phyloP scores from a whole-genome alignment of 2,113 vertebrate species.

The Alligator sinensis region DNA sequence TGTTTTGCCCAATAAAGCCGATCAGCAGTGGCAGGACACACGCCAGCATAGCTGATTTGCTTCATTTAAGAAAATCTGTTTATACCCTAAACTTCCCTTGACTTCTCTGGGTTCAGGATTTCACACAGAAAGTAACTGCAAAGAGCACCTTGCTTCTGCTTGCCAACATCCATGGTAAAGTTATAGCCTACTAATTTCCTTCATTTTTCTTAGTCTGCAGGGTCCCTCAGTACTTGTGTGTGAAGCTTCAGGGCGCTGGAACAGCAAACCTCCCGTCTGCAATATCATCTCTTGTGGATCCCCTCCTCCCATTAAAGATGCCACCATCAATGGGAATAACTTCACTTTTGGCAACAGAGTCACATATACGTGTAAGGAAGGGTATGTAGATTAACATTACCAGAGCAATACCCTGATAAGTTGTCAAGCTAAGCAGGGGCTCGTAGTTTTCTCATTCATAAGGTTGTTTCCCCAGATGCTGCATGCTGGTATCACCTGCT shows the following conservation, averaged over 20 bases:
- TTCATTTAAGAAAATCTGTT: too few relatives aligned
- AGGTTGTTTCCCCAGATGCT: not conserved
- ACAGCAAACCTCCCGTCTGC: conserved; percentile 85
- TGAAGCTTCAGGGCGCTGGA: conserved; percentile 89
- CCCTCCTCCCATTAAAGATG: conserved; percentile 88
- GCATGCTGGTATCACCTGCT: not conserved
- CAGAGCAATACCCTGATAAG: not conserved
- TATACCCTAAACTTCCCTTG: not conserved
- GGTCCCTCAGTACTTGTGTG: conserved; percentile 87
- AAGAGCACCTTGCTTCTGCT: not conserved
- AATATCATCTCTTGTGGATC: conserved; percentile 84
- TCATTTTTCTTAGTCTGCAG: conserved; percentile 85
- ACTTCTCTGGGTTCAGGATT: not conserved
- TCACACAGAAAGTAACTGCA: not conserved
- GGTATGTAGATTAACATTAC: conserved; percentile 81
- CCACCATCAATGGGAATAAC: conserved; percentile 81
- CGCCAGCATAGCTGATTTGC: too few relatives aligned
- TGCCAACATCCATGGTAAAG: not conserved
- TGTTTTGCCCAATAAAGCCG: too few relatives aligned
- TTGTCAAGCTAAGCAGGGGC: not conserved
- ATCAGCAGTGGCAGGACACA: too few relatives aligned
- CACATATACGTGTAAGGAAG: conserved; percentile 93
- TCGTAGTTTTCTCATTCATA: not conserved
- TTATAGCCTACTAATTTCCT: not conserved
- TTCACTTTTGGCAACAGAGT: conserved; percentile 89